Evolutionary conservation across 1,140 invertebrate species (phyloP), one percentile per base, ranked within the genome.

Genomic region (Cydia splendana): DNA sequence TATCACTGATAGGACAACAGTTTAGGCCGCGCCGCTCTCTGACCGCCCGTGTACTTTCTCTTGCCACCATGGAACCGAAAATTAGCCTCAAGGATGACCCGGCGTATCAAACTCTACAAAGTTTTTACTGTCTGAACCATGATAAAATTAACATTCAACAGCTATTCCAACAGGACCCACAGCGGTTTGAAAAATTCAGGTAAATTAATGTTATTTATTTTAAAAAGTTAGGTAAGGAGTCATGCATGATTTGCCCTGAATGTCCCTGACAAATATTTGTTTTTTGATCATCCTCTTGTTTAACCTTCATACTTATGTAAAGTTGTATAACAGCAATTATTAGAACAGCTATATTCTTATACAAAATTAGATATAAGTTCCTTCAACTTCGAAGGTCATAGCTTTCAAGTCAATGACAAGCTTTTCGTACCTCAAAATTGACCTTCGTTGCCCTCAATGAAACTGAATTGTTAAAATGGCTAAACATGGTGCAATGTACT

Each of bases 141-240:
- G 89, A 94, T 2, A 95, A 96, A 82, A 94, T 98, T 6, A 95
- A 97, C 81, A 97, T 98, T 82, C 94, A 94, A 77, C 93, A 97
- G 80, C 88, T 98, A 71, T 98, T 98, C 82, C 93, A 95, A 79
- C 90, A 95, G 81, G 96, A 98, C 93, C 88, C 95, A 0, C 91
- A 96, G 48, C 94, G 98, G 42, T 98, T 98, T 86, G 92, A 96
- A 34, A 97, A 97, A 88, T 97, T 95, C 91, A 98, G 96, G 97
- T 98, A 93, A 79, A 76, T 57, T 3, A n/a, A 48, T 62, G 42
- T 77, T 79, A 78, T 75, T 42, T 74, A 45, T 53, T 77, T 77
- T 9, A 48, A 42, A 51, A 24, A 62, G n/a, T 24, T 24, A 62
- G 7, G 7, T 62, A 62, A 62, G 20, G n/a, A 62, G 6, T 62